Conservation (phyloP, 2,113 vertebrate species). For the Sigmodon hispidus region DNA sequence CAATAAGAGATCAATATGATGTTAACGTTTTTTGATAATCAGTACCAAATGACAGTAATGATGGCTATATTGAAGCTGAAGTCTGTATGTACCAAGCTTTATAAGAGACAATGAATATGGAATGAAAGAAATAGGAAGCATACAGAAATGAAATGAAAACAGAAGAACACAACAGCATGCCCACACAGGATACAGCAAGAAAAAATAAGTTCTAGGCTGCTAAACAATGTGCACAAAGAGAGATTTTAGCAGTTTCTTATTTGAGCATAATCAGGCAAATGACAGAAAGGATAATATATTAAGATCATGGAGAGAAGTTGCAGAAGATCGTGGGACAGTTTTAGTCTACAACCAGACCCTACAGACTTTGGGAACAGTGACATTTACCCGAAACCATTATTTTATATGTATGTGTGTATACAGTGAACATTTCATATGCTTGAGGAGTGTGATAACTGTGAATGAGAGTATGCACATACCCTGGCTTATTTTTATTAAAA, state of each 20-base stretch:
- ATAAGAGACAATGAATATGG: background rate
- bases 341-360: background rate
- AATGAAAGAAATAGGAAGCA: background rate
- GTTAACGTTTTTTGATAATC: background rate
- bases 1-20: background rate
- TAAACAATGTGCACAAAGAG: background rate
- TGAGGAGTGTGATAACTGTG: background rate
- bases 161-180: background rate
- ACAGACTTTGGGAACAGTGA: no score
- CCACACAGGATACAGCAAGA: no score
- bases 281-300: fast-evolving
- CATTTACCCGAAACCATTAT: background rate
- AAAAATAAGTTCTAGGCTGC: no score
- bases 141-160: background rate
- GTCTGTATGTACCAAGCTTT: background rate
- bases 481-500: background rate
- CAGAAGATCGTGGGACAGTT: background rate
- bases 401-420: background rate
- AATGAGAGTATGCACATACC: background rate
- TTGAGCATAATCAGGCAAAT: background rate
- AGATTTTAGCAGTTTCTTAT: background rate
- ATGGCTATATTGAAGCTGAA: background rate
- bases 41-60: background rate
- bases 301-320: background rate
- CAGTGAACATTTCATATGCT: fast-evolving